A percentile compares a stretch with the other conserved stretches of the same genome.
Conservation (phyloP, 2,113 vertebrate species). For the Struthio camelus region DNA sequence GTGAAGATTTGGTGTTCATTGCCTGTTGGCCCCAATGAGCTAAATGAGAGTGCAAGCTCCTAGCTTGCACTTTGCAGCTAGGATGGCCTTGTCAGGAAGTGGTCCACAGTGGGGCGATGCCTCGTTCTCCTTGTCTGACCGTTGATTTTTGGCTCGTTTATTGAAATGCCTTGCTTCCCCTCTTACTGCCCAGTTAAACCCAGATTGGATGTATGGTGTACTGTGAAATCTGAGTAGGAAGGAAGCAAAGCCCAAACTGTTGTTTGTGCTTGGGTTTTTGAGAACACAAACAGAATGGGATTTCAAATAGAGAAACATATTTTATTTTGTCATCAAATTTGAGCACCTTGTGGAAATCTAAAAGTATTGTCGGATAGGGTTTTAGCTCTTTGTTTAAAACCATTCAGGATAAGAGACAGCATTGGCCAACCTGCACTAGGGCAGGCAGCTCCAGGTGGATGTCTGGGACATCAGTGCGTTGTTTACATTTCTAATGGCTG, state of each 20-base stretch:
- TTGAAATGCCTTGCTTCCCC: neutral
- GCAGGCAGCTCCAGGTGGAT: neutral
- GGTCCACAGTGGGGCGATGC: fast-evolving
- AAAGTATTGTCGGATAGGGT: neutral
- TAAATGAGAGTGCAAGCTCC: neutral
- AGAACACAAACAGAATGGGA: neutral
- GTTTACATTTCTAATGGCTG: fast-evolving
- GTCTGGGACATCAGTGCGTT: neutral
- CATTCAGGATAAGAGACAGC: fast-evolving
- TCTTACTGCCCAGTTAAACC: neutral
- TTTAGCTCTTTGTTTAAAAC: neutral
- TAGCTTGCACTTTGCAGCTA: neutral
- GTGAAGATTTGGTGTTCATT: neutral
- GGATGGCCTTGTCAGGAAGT: neutral
- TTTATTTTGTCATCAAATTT: neutral
- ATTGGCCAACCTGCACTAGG: fast-evolving
- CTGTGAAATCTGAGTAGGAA: neutral
- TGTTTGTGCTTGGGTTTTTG: neutral
- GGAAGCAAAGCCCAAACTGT: neutral
- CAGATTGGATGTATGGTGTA: fast-evolving
- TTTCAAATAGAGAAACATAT: neutral
- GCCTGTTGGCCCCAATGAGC: neutral
- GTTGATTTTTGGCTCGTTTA: neutral
- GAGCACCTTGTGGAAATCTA: neutral
- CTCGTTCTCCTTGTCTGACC: neutral